Evolutionary conservation across 2,888 invertebrate species (phyloP), one percentile per base, ranked within the genome.

Genomic region (Stenolophus ochropezus): DNA sequence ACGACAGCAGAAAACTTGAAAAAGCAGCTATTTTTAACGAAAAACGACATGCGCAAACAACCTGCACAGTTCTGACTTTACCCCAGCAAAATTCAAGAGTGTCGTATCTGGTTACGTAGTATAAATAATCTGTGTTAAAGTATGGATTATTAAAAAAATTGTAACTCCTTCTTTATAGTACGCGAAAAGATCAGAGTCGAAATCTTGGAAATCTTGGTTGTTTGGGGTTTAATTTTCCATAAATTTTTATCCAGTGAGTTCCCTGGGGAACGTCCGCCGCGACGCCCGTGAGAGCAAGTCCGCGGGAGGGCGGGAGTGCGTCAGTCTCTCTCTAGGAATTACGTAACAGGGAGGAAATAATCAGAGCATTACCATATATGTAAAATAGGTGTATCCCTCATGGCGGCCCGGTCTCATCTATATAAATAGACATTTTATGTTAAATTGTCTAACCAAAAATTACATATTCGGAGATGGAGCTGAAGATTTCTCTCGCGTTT

Each of bases 371-470:
- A 79, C 69, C 79, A 79, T 79, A 79, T 79, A 79, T 79, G 79
- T 79, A 79, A 79, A 79, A 71, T 79, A 79, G 79, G 47, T 69
- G 33, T 65, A 51, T 79, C 53, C 65, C 78, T 65, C 78, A 69
- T 79, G 71, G 18, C 78, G 21, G 49, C 61, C 61, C 14, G 33
- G 61, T 27, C 53, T 79, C 79, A 79, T 79, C 79, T 79, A 79
- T 79, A 79, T 65, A 79, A 79, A 79, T 79, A 79, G 79, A 79
- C 49, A 69, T 69, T 79, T 69, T 79, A 79, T 79, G 79, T 79
- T 79, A 79, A 79, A 79, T 47, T 51, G 69, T 79, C 79, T 71
- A 79, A 79, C 79, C 79, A 79, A 79, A 79, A 61, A 69, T 79
- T 69, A 79, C 79, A 79, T 79, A 79, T 79, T 49, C 61, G 73